Percentiles rank a stretch among this genome's conserved stretches.
Evolutionary conservation across 2,113 vertebrate species (phyloP).

Genomic region (Alligator mississippiensis): DNA sequence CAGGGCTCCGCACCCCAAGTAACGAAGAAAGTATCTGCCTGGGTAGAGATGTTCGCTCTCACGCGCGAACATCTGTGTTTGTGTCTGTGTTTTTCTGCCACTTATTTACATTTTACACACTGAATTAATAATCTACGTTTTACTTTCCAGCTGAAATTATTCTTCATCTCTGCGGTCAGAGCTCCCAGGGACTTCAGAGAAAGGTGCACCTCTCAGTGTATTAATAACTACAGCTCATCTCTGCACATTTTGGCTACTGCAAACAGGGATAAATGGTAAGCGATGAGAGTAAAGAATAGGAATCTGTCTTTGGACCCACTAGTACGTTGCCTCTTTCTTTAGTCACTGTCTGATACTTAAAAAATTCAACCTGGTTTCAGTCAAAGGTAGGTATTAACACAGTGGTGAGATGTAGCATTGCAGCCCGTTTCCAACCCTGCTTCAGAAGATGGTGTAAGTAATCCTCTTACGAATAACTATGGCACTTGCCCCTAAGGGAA

Average conservation of each 20-base stretch:
- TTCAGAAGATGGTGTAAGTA: accelerated
- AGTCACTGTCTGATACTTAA: background rate
- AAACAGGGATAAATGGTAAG: accelerated
- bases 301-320: background rate
- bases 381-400: background rate
- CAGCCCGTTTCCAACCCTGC: background rate
- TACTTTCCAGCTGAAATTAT: background rate
- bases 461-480: background rate
- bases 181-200: background rate
- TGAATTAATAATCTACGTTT: background rate
- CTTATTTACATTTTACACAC: background rate
- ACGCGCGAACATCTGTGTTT: too few species aligned
- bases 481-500: background rate
- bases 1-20: background rate
- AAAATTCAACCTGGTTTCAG: background rate
- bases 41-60: too few species aligned
- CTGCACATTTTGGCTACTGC: accelerated
- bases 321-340: background rate
- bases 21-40: background rate
- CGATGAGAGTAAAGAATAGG: accelerated
- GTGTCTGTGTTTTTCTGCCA: background rate
- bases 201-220: background rate
- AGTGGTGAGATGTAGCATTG: accelerated
- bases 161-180: background rate
- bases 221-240: background rate